Evolutionary conservation across 2,797 vertebrate genomes (phyloP).

Genomic region (Darevskia nairensis): DNA sequence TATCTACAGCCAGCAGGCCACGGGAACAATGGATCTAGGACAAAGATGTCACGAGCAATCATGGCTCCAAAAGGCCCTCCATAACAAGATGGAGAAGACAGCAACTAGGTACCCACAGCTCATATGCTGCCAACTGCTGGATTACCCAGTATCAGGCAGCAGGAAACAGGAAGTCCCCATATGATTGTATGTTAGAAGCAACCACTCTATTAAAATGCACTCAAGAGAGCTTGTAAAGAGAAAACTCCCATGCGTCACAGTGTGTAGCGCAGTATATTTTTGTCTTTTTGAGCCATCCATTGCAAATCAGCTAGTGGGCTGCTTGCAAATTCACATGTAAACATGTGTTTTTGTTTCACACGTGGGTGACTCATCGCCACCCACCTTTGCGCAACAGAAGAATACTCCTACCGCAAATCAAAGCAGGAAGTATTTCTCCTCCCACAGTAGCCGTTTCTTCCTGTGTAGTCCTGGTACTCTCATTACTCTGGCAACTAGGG

Average conservation of each 20-base stretch:
- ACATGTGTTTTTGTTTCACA: background rate
- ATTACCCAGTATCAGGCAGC: background rate
- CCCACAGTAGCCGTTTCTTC: background rate
- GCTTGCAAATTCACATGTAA: background rate
- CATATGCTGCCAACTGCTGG: background rate
- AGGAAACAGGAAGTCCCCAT: background rate
- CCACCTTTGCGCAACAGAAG: background rate
- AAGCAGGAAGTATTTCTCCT: background rate
- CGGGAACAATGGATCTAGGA: background rate
- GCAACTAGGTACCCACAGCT: background rate
- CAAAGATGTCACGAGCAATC: background rate
- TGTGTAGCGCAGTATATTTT: background rate
- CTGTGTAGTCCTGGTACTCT: background rate
- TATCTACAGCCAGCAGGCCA: background rate
- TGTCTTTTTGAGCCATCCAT: background rate
- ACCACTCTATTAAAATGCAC: background rate
- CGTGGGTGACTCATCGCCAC: too few species aligned
- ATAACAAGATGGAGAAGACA: background rate
- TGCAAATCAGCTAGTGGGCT: background rate
- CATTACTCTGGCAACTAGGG: background rate
- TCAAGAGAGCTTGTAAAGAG: background rate
- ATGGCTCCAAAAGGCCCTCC: background rate
- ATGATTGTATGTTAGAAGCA: background rate
- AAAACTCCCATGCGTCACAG: background rate
- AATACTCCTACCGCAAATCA: background rate